Evolutionary conservation across 2,113 vertebrate species (phyloP).

Genomic region (Pandion haliaetus): DNA sequence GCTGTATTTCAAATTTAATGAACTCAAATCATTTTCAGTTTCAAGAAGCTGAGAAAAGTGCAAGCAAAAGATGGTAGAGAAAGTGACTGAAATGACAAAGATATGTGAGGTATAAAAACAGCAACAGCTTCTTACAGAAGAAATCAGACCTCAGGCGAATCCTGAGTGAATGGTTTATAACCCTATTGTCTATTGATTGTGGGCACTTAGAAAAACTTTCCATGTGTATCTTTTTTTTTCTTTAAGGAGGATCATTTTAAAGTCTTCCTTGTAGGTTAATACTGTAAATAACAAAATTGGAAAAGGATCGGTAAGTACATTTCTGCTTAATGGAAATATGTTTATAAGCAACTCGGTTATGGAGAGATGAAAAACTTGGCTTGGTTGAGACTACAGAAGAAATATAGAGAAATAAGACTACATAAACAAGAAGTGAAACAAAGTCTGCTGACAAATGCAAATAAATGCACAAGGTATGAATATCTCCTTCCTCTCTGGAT

Average conservation of each 20-base stretch:
- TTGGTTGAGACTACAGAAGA: background rate
- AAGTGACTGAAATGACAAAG: background rate
- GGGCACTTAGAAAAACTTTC: background rate
- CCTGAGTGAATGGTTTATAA: background rate
- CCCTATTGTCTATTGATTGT: background rate
- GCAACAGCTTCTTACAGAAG: background rate
- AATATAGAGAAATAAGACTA: background rate
- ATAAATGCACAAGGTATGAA: background rate
- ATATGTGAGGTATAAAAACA: background rate
- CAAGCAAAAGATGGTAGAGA: background rate
- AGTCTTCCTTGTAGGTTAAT: background rate
- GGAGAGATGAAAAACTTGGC: background rate
- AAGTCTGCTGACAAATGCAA: background rate
- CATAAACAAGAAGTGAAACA: background rate
- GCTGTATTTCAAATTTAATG: background rate
- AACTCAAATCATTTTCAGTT: background rate
- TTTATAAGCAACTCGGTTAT: background rate
- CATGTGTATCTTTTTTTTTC: background rate
- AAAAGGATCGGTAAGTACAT: background rate
- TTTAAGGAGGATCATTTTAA: background rate
- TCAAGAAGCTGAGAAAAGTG: background rate
- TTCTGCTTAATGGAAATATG: background rate
- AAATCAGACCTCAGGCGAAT: background rate
- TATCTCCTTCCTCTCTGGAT: background rate
- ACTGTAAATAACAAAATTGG: background rate